Conservation (phyloP, 2,888 invertebrate genomes). For the Osmoderma eremita region DNA sequence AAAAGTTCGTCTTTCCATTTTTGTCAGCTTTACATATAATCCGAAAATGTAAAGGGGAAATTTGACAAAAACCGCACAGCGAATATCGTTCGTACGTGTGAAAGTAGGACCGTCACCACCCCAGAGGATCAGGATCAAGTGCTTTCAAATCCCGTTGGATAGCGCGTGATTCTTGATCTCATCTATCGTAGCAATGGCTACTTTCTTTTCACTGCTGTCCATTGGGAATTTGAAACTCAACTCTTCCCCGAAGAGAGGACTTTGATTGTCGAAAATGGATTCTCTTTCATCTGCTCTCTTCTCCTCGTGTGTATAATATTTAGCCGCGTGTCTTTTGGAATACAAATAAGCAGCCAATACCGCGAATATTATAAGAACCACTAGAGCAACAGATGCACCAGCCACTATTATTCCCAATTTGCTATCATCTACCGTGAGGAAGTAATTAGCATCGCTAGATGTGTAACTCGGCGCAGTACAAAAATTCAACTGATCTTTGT, state of each 20-base stretch:
- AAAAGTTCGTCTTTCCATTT: conserved; percentile 7
- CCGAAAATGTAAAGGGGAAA: background rate
- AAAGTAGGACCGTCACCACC: conserved; percentile 10
- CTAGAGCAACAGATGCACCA: conserved; percentile 68
- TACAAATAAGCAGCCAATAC: conserved; percentile 70
- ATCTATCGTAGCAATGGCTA: conserved; percentile 62
- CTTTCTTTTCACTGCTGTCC: conserved; percentile 58
- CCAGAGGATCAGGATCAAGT: background rate
- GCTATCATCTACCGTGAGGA: conserved; percentile 66
- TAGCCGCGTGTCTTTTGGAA: conserved; percentile 77
- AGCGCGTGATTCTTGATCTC: conserved; percentile 61
- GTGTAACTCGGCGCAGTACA: conserved; percentile 68
- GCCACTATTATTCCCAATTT: conserved; percentile 67
- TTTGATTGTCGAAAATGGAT: conserved; percentile 63
- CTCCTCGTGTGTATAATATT: conserved; percentile 85
- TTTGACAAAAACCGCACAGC: background rate
- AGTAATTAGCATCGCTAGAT: conserved; percentile 65
- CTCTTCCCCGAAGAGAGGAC: conserved; percentile 65
- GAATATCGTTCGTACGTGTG: conserved; percentile 8
- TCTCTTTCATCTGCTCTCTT: conserved; percentile 64
- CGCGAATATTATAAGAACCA: conserved; percentile 63
- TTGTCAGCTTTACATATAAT: conserved; percentile 4
- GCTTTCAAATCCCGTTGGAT: conserved; percentile 56
- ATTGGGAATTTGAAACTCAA: conserved; percentile 70
- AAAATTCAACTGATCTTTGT: conserved; percentile 63